Conservation (phyloP, 2,113 vertebrate species). For the Silurus asotus region DNA sequence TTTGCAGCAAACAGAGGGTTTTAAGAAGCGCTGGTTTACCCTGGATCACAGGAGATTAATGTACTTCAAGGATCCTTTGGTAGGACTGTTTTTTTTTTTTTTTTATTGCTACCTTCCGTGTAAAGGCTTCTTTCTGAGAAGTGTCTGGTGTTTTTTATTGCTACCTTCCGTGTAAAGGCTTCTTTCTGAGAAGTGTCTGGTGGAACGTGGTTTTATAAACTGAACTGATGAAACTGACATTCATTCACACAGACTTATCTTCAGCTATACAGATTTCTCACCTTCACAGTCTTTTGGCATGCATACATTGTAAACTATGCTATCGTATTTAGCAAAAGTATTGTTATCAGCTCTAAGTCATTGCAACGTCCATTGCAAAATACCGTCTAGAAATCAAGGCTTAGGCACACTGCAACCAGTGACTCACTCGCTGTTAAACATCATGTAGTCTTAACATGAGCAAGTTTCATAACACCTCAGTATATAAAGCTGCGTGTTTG, state of each 20-base stretch:
- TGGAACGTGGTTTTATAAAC: background rate
- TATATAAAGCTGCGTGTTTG: background rate
- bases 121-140: background rate
- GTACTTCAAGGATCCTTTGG: slow-evolving; percentile 93
- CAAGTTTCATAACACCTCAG: background rate
- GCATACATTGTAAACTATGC: background rate
- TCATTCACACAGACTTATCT: background rate
- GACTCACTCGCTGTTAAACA: slow-evolving; percentile 1
- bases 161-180: background rate
- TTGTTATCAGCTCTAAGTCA: background rate
- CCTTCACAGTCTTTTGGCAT: background rate
- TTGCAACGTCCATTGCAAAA: background rate
- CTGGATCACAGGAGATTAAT: slow-evolving; percentile 87
- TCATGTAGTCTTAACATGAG: background rate
- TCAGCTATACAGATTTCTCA: background rate
- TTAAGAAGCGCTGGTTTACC: slow-evolving; percentile 92
- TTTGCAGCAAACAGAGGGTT: slow-evolving; percentile 85
- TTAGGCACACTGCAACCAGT: background rate
- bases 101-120: background rate
- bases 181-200: background rate
- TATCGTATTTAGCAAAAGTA: background rate
- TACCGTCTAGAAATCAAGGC: background rate
- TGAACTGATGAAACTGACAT: background rate
- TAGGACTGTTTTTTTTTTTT: slow-evolving; percentile 56
- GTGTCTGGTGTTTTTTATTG: background rate